phyloP scores from a whole-genome alignment of 2,888 invertebrate species.

The Ferrisia virgata region DNA sequence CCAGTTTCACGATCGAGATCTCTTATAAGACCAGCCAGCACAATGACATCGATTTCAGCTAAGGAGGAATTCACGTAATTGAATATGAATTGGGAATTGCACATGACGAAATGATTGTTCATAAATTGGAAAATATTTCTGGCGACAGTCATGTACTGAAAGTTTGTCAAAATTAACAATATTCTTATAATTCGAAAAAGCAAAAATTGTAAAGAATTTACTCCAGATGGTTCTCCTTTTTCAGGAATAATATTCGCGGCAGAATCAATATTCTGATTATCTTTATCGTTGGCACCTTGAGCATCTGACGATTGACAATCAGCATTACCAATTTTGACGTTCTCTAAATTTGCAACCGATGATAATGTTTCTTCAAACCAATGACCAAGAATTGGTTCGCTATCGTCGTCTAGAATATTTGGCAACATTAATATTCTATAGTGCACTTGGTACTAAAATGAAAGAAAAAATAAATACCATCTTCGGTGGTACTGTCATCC shows the following conservation, averaged over 20 bases:
- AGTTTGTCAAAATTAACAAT: neutral
- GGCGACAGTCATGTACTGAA: conserved; percentile 78
- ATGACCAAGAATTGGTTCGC: conserved; percentile 81
- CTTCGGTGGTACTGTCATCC: conserved; percentile 67
- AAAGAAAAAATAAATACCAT: conserved; percentile 48
- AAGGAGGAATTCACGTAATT: conserved; percentile 69
- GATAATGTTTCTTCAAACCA: conserved; percentile 94
- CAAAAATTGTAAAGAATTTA: conserved; percentile 51
- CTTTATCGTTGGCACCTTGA: conserved; percentile 42
- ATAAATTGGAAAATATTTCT: conserved; percentile 83
- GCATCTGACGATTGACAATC: conserved; percentile 56
- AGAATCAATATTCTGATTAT: conserved; percentile 48
- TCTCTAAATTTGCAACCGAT: conserved; percentile 59
- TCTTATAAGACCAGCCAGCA: conserved; percentile 81
- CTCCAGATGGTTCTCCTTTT: conserved; percentile 73
- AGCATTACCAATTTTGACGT: conserved; percentile 53
- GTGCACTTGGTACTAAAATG: conserved; percentile 47
- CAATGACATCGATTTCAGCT: conserved; percentile 83
- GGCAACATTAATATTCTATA: conserved; percentile 48
- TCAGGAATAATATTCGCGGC: conserved; percentile 66
- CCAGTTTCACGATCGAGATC: conserved; percentile 89
- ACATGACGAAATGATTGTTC: conserved; percentile 74
- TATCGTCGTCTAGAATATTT: conserved; percentile 62
- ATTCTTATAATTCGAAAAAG: neutral
- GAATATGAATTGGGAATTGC: conserved; percentile 64